phyloP scores from a whole-genome alignment of 2,797 vertebrate species.

The Myotis planiceps region DNA sequence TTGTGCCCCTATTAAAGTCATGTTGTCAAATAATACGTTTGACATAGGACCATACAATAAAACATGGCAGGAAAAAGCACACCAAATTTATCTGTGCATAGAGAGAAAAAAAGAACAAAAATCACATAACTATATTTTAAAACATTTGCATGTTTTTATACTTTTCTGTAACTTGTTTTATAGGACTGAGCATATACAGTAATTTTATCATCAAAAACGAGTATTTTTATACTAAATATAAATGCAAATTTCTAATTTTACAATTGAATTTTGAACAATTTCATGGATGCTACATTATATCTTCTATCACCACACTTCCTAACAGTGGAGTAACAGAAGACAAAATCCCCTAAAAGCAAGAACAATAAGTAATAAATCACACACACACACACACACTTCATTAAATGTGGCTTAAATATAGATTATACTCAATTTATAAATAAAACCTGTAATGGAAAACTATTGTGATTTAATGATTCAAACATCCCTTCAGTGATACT shows the following conservation, averaged over 20 bases:
- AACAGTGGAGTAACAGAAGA: background rate
- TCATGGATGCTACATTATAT: background rate
- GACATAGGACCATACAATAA: background rate
- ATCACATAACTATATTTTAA: background rate
- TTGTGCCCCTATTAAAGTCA: background rate
- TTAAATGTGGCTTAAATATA: background rate
- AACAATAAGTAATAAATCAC: background rate
- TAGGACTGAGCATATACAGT: background rate
- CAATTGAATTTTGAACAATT: background rate
- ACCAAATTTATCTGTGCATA: background rate
- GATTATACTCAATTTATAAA: background rate
- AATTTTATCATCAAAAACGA: background rate
- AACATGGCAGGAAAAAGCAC: background rate
- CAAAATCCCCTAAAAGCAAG: background rate
- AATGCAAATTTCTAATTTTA: background rate
- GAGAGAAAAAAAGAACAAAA: background rate
- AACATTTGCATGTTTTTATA: background rate
- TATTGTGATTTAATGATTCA: background rate
- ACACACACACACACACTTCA: background rate
- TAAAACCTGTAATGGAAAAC: background rate
- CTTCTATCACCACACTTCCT: background rate
- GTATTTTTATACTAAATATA: background rate
- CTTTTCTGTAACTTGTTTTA: background rate
- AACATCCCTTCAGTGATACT: background rate
- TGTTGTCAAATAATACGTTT: background rate